These are phyloP conservation scores for Girardinus metallicus DNA, from an alignment of 2,797 vertebrate species.

Conservation along the genomic window DNA sequence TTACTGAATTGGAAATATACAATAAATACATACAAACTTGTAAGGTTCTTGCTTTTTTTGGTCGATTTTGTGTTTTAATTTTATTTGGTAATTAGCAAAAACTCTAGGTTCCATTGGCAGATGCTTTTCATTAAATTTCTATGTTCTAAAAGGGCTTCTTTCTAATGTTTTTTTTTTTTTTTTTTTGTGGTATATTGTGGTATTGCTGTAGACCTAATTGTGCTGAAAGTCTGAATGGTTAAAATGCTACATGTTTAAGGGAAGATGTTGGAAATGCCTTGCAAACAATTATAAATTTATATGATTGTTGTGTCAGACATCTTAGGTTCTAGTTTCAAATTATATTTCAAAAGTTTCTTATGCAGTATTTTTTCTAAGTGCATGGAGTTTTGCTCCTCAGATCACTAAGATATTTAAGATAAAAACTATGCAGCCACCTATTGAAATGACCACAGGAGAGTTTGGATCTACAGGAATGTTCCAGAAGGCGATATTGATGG, in stretches of 20 bases:
- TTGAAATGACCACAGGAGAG: constrained; percentile 74
- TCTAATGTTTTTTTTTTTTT: not conserved
- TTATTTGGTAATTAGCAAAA: not conserved
- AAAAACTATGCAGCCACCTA: constrained; percentile 67
- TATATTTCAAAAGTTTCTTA: not conserved
- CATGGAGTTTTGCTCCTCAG: not conserved
- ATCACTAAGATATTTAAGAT: not conserved
- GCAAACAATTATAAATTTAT: not conserved
- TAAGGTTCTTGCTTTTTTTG: not conserved
- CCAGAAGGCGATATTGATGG: constrained; percentile 89
- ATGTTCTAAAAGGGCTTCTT: not conserved
- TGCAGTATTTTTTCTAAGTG: not conserved
- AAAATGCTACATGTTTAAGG: too few species aligned
- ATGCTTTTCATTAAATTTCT: not conserved
- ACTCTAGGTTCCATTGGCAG: not conserved
- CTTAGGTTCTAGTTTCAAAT: not conserved
- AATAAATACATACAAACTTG: not conserved
- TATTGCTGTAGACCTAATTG: too few species aligned
- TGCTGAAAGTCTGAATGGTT: too few species aligned
- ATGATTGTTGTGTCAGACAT: not conserved
- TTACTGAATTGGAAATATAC: too few species aligned
- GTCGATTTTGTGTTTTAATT: not conserved
- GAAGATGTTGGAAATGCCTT: too few species aligned
- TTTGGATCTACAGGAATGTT: constrained; percentile 73
- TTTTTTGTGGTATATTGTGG: not conserved